phyloP scores from a whole-genome alignment of 2,113 vertebrate species.

The Euleptes europaea region DNA sequence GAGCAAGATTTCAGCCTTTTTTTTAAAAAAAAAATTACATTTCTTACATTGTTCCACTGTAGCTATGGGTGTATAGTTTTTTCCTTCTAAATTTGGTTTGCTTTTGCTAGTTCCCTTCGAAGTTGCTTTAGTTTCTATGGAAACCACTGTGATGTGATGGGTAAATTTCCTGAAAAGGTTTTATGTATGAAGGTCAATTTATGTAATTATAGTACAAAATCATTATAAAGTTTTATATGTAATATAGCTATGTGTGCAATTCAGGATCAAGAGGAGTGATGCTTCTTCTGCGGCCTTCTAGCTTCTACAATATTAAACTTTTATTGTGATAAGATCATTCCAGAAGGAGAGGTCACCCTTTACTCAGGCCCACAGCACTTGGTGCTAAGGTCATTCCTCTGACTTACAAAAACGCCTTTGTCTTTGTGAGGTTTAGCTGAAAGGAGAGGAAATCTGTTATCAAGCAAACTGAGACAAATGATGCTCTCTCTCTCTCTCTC shows the following conservation, averaged over 20 bases:
- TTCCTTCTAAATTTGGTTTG: conserved; percentile 1
- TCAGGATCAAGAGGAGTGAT: background rate
- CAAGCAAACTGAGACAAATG: background rate
- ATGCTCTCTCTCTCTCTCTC: background rate
- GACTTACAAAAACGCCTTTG: conserved; percentile 10
- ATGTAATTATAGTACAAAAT: conserved; percentile 29
- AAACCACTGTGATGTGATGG: conserved; percentile 1
- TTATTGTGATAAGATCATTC: background rate
- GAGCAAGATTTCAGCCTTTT: background rate
- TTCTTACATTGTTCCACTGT: background rate
- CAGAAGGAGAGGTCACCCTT: background rate
- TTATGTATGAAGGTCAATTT: conserved; percentile 4
- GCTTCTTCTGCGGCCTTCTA: background rate
- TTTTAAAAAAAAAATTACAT: background rate
- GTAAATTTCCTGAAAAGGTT: background rate
- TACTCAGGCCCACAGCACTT: conserved; percentile 9
- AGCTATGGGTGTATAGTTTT: background rate
- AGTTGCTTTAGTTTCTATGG: background rate
- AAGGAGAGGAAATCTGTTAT: background rate
- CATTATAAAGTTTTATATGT: conserved; percentile 27
- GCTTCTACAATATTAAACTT: background rate
- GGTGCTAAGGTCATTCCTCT: background rate
- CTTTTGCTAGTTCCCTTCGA: background rate
- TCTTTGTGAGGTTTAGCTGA: background rate
- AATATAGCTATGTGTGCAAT: conserved; percentile 42